Conservation (phyloP, 2,113 vertebrate species). For the Smithornis capensis region DNA sequence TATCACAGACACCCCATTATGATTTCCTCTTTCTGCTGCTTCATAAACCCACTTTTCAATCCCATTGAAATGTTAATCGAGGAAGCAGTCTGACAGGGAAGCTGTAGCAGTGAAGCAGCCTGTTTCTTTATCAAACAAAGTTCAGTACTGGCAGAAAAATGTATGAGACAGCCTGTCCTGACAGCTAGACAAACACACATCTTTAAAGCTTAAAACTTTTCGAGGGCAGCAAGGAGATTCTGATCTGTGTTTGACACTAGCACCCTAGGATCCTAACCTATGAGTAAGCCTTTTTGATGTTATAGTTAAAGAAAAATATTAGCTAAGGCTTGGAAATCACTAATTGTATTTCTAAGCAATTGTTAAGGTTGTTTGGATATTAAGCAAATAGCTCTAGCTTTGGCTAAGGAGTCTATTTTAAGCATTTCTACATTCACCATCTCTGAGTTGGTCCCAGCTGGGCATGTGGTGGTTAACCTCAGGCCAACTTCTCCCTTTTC, state of each 20-base stretch:
- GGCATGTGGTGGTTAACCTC: conserved; percentile 8
- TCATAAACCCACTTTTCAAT: background rate
- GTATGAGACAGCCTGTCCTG: background rate
- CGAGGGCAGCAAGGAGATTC: background rate
- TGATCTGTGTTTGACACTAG: background rate
- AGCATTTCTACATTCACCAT: background rate
- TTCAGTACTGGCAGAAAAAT: background rate
- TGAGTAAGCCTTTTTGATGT: background rate
- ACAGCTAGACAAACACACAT: background rate
- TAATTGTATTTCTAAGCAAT: background rate
- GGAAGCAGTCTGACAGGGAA: background rate
- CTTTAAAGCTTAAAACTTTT: background rate
- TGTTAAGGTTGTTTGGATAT: background rate
- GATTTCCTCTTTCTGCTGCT: background rate
- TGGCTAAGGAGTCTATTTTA: background rate
- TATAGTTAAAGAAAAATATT: background rate
- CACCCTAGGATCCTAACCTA: background rate
- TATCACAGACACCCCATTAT: background rate
- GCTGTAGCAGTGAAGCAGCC: background rate
- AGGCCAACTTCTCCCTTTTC: background rate
- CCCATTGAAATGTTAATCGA: background rate
- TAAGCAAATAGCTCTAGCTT: background rate
- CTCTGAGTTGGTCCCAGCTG: conserved; percentile 5
- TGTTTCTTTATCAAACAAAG: background rate
- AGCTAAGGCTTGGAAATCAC: background rate